Conservation (phyloP, 2,888 invertebrate genomes). For the Amblyjoppa fuscipennis region DNA sequence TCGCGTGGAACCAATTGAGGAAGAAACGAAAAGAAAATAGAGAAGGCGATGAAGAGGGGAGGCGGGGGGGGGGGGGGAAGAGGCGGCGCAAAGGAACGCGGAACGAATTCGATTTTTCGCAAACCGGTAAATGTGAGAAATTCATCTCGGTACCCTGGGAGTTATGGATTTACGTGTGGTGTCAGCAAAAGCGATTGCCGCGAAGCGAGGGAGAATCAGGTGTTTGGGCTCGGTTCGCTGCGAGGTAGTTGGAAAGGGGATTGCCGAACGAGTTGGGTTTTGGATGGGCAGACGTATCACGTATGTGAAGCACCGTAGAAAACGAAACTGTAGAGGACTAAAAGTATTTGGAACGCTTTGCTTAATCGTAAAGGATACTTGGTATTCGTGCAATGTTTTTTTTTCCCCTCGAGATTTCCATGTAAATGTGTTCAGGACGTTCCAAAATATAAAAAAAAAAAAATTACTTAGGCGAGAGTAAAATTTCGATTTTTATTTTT, state of each 20-base stretch:
- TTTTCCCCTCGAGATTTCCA: too few relatives aligned
- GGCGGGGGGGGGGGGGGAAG: not conserved
- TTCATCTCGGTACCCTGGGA: conserved; percentile 22
- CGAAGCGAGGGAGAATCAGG: conserved; percentile 1
- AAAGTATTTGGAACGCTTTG: not conserved
- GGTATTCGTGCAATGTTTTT: not conserved
- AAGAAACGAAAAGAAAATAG: conserved; percentile 37
- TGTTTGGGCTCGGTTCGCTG: not conserved
- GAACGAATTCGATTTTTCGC: conserved; percentile 18
- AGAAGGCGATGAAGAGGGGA: conserved; percentile 6
- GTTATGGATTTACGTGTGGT: conserved; percentile 41
- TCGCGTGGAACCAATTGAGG: conserved; percentile 32
- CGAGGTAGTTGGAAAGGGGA: conserved; percentile 7
- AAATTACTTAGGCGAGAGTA: too few relatives aligned
- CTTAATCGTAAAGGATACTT: not conserved
- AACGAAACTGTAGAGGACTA: not conserved
- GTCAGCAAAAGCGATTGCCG: conserved; percentile 18
- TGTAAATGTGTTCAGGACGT: too few relatives aligned
- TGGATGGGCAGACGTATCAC: not conserved
- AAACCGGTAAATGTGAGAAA: conserved; percentile 20
- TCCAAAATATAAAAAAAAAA: too few relatives aligned
- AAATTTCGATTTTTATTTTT: too few relatives aligned
- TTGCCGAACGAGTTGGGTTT: not conserved
- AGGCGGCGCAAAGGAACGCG: not conserved
- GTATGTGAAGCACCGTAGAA: not conserved